phyloP scores from a whole-genome alignment of 2,113 vertebrate species.

The Eulacestoma nigropectus region DNA sequence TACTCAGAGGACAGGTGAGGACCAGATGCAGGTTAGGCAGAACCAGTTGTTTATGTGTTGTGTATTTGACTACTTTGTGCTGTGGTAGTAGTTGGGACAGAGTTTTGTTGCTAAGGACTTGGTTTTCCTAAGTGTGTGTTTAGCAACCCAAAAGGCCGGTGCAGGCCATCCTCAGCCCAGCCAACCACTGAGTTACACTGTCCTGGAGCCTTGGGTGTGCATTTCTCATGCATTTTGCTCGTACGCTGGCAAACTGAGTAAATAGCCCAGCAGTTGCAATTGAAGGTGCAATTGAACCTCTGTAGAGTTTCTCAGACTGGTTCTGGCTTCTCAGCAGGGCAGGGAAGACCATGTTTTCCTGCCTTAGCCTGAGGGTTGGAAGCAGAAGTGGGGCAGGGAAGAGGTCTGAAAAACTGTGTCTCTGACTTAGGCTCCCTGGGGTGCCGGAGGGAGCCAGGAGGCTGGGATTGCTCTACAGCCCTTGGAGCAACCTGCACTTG shows the following conservation, averaged over 20 bases:
- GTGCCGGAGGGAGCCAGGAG: accelerated
- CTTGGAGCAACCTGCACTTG: background rate
- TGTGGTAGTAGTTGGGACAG: background rate
- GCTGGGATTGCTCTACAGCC: background rate
- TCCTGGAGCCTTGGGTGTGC: no score
- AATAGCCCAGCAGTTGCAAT: background rate
- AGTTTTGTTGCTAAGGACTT: background rate
- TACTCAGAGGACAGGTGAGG: background rate
- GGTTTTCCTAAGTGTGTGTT: background rate
- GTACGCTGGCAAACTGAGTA: background rate
- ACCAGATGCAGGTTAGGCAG: background rate
- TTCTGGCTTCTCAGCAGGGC: background rate
- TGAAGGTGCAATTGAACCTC: background rate
- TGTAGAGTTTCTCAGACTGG: background rate
- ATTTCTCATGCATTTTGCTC: accelerated
- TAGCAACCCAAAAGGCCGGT: no score
- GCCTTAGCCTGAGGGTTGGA: background rate
- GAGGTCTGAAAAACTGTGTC: background rate
- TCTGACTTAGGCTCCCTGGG: background rate
- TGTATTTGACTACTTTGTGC: background rate
- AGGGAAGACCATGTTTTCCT: accelerated
- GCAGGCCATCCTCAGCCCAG: background rate
- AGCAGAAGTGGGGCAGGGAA: background rate
- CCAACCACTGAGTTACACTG: accelerated
- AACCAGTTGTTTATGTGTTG: no score